Conservation (phyloP, 2,888 invertebrate species). For the Microdon myrmicae region DNA sequence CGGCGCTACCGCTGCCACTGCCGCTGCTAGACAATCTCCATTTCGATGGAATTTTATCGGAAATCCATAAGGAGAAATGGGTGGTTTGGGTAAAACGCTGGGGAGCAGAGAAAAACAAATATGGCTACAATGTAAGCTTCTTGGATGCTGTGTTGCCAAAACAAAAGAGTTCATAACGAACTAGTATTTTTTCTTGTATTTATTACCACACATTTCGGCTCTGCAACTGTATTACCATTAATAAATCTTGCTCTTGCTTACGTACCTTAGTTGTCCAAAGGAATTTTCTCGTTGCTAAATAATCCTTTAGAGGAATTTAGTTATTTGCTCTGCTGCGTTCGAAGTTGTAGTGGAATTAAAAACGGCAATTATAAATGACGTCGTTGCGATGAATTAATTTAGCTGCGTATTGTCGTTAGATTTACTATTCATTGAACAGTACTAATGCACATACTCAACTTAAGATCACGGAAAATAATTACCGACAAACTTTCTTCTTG, state of each 20-base stretch:
- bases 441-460: conserved; percentile 10
- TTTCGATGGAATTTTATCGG: conserved; percentile 51
- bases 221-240: conserved; percentile 7
- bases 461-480: conserved; percentile 23
- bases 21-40: conserved; percentile 42
- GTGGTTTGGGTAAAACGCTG: conserved; percentile 30
- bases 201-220: conserved; percentile 8
- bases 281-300: neutral
- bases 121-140: conserved; percentile 31
- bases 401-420: conserved; percentile 2
- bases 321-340: conserved; percentile 21
- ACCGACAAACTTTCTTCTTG: conserved; percentile 48
- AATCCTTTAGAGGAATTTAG: conserved; percentile 30
- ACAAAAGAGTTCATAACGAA: conserved; percentile 46
- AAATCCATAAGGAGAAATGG: conserved; percentile 47
- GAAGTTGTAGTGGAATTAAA: neutral
- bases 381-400: conserved; percentile 13
- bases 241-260: conserved; percentile 23
- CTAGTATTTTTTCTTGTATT: conserved; percentile 27
- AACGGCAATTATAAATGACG: conserved; percentile 2
- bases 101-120: conserved; percentile 25
- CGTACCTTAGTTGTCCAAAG: conserved; percentile 10
- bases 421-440: conserved; percentile 7
- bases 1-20: conserved; percentile 3
- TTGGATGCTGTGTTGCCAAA: conserved; percentile 37